These are phyloP conservation scores for Aphaenogaster ashmeadi DNA, from an alignment of 1,140 invertebrate genomes.

Conservation along the genomic window DNA sequence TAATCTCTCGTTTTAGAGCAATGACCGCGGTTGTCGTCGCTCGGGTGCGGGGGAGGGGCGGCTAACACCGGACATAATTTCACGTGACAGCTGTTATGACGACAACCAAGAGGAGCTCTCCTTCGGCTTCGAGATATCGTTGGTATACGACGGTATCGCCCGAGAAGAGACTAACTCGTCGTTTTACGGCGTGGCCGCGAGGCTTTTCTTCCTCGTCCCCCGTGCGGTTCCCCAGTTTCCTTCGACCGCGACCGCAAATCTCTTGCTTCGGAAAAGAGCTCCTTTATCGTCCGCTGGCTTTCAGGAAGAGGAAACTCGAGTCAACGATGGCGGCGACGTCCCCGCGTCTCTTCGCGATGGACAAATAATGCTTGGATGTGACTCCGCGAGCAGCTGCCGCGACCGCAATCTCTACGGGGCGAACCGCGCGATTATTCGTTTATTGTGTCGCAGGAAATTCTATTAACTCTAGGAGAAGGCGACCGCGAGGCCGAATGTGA, in stretches of 20 bases:
- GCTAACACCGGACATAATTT: constrained; percentile 26
- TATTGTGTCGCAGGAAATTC: constrained; percentile 31
- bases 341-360: neutral
- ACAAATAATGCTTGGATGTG: constrained; percentile 43
- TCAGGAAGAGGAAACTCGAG: constrained; percentile 44
- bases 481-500: neutral
- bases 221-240: constrained; percentile 14
- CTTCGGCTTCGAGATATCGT: neutral
- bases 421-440: constrained; percentile 36
- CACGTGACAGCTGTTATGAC: constrained; percentile 24
- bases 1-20: constrained; percentile 18
- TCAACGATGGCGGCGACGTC: neutral
- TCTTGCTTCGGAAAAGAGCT: constrained; percentile 39
- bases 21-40: constrained; percentile 1
- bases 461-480: neutral
- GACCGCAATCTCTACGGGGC: constrained; percentile 40
- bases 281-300: constrained; percentile 35
- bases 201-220: constrained; percentile 31
- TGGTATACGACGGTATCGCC: neutral
- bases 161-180: constrained; percentile 36
- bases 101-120: neutral
- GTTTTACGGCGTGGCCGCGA: constrained; percentile 1
- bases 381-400: constrained; percentile 33
- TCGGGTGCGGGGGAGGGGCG: neutral
- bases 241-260: constrained; percentile 48